Evolutionary conservation across 2,888 invertebrate species (phyloP).

Genomic region (Cybosia mesomella): DNA sequence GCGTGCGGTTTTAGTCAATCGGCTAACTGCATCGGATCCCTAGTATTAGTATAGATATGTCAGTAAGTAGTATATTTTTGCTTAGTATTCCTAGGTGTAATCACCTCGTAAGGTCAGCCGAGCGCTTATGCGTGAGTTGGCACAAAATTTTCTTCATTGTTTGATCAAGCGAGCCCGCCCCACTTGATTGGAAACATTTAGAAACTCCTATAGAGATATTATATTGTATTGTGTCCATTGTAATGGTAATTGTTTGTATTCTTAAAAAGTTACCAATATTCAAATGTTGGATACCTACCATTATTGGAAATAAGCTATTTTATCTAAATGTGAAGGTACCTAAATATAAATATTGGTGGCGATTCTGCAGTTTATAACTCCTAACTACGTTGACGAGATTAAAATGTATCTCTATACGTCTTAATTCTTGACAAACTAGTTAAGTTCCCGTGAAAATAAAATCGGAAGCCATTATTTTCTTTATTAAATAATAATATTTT

Average conservation of each 20-base stretch:
- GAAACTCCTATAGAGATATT: not conserved
- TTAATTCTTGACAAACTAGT: too few relatives aligned
- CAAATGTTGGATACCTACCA: not conserved
- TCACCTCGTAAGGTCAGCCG: constrained; percentile 6
- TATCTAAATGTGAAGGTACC: not conserved
- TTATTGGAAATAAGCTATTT: not conserved
- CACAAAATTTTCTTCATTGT: constrained; percentile 7
- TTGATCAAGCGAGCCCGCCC: not conserved
- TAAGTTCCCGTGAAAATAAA: too few relatives aligned
- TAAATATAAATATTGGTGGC: not conserved
- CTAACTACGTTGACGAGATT: too few relatives aligned
- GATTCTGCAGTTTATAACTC: not conserved
- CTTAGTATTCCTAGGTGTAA: not conserved
- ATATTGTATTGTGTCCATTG: constrained; percentile 1
- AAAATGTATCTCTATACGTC: too few relatives aligned
- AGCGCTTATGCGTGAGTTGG: constrained; percentile 6
- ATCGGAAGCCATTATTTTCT: too few relatives aligned
- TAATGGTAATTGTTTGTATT: not conserved
- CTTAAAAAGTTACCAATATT: not conserved
- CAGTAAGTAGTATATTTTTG: too few relatives aligned
- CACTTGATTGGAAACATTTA: constrained; percentile 6
- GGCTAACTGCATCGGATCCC: too few relatives aligned
- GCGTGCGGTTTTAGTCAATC: too few relatives aligned
- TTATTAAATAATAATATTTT: too few relatives aligned
- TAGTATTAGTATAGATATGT: too few relatives aligned